These are phyloP conservation scores for Euplexia lucipara DNA, from an alignment of 2,888 invertebrate genomes.

Conservation along the genomic window DNA sequence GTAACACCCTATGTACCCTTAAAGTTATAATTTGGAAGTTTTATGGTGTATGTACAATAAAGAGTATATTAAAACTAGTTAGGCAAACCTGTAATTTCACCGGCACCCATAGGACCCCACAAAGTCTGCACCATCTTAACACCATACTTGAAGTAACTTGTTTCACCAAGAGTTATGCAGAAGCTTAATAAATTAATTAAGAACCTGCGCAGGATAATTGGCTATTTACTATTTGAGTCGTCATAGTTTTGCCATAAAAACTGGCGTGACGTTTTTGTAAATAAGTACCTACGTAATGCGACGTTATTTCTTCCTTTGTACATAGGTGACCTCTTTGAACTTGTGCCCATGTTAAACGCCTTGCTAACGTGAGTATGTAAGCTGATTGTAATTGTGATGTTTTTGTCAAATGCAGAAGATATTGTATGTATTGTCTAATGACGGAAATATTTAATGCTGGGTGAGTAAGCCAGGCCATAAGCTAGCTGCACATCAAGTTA, in stretches of 20 bases:
- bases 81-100: too few species aligned
- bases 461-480: too few species aligned
- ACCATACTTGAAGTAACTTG: too few species aligned
- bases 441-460: not conserved
- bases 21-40: too few species aligned
- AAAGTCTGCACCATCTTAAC: too few species aligned
- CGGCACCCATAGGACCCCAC: too few species aligned
- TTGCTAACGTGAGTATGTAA: slow-evolving; percentile 20
- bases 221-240: not conserved
- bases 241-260: slow-evolving; percentile 29
- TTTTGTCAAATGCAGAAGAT: slow-evolving; percentile 9
- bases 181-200: not conserved
- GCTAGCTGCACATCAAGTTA: not conserved
- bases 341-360: slow-evolving; percentile 26
- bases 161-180: not conserved
- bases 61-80: too few species aligned
- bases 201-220: slow-evolving; percentile 5
- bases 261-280: slow-evolving; percentile 15
- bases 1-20: too few species aligned
- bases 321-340: slow-evolving; percentile 36
- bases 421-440: not conserved
- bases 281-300: not conserved
- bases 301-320: slow-evolving; percentile 27
- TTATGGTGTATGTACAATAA: too few species aligned
- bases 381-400: slow-evolving; percentile 12